Evolutionary conservation across 2,888 invertebrate genomes (phyloP).

Genomic region (Gastrophysa polygoni): DNA sequence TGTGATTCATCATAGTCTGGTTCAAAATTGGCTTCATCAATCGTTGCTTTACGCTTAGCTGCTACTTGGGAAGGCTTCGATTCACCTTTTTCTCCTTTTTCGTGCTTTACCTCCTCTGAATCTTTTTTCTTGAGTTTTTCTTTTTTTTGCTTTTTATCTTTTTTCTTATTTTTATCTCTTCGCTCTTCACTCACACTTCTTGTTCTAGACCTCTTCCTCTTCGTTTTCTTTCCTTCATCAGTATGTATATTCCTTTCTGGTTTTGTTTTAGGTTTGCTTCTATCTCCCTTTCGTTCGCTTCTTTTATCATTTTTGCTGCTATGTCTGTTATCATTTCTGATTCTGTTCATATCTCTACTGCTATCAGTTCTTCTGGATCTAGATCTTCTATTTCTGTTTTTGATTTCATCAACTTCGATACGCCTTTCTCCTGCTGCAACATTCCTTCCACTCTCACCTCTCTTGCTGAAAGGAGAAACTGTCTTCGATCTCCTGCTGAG

Average conservation of each 20-base stretch:
- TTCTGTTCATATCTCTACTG: conserved; percentile 48
- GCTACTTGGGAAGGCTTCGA: conserved; percentile 50
- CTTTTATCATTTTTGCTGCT: conserved; percentile 44
- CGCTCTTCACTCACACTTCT: conserved; percentile 46
- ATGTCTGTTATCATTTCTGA: conserved; percentile 51
- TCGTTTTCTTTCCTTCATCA: conserved; percentile 36
- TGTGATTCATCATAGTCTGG: conserved; percentile 77
- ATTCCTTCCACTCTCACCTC: conserved; percentile 55
- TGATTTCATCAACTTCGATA: conserved; percentile 48
- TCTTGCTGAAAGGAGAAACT: conserved; percentile 60
- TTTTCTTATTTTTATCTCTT: conserved; percentile 48
- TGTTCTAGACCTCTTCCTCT: conserved; percentile 45
- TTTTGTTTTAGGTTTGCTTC: conserved; percentile 17
- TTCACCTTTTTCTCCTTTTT: conserved; percentile 52
- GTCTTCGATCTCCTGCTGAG: conserved; percentile 58
- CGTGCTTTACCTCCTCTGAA: conserved; percentile 46
- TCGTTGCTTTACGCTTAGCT: conserved; percentile 66
- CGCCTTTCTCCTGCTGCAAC: conserved; percentile 48
- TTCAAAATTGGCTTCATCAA: conserved; percentile 76
- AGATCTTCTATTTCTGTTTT: conserved; percentile 45
- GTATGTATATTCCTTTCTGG: conserved; percentile 35
- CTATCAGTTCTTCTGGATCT: conserved; percentile 45
- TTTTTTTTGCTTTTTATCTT: conserved; percentile 60
- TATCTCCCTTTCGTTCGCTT: conserved; percentile 30
- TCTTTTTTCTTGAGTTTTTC: conserved; percentile 53